Evolutionary conservation across 1,140 invertebrate genomes (phyloP).

Genomic region (Elysia chlorotica): DNA sequence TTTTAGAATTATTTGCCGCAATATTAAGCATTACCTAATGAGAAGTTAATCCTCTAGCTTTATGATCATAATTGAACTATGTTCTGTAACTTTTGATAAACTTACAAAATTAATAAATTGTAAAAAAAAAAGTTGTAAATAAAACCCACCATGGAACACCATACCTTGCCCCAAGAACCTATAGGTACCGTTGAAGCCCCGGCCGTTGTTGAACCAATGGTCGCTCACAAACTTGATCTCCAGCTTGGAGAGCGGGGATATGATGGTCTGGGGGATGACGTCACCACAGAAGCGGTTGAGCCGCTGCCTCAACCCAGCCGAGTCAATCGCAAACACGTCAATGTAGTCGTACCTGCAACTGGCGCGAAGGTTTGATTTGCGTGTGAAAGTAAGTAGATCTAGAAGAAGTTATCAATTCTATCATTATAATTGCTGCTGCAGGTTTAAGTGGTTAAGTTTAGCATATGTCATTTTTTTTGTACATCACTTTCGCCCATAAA

Average conservation of each 20-base stretch:
- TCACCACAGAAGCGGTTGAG: constrained; percentile 41
- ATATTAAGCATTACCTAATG: too few relatives aligned
- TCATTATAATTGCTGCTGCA: neutral
- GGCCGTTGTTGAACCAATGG: constrained; percentile 33
- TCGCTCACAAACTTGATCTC: constrained; percentile 50
- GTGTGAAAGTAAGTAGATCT: neutral
- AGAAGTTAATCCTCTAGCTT: too few relatives aligned
- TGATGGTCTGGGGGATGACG: constrained; percentile 36
- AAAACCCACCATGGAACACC: too few relatives aligned
- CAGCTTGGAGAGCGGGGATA: constrained; percentile 45
- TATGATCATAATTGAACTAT: too few relatives aligned
- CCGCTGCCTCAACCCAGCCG: constrained; percentile 34
- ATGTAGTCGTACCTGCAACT: constrained; percentile 53
- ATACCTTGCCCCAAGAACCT: constrained; percentile 47
- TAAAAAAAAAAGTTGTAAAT: too few relatives aligned
- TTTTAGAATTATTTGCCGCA: too few relatives aligned
- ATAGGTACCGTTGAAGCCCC: constrained; percentile 44
- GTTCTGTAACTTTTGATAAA: too few relatives aligned
- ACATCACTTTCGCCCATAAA: too few relatives aligned
- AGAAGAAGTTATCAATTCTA: neutral
- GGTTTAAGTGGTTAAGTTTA: neutral
- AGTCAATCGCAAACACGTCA: constrained; percentile 45
- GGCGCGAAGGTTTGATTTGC: constrained; percentile 7
- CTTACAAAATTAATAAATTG: too few relatives aligned
- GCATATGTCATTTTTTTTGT: neutral